phyloP scores from a whole-genome alignment of 2,113 vertebrate genomes.

The Muntiacus muntjak region DNA sequence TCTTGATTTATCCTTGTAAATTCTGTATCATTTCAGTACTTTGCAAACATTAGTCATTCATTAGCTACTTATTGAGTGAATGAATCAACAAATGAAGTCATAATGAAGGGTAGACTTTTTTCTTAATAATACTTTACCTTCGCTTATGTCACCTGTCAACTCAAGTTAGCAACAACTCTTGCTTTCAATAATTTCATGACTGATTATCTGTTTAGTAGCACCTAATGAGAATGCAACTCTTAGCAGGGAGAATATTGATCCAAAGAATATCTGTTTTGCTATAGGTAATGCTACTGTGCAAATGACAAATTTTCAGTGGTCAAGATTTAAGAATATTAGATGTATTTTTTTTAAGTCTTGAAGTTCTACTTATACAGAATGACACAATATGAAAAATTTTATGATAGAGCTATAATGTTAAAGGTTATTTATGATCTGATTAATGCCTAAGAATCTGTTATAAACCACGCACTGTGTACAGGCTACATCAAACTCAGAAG shows the following conservation, averaged over 20 bases:
- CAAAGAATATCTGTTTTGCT: not conserved
- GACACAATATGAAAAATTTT: not conserved
- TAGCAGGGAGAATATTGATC: not conserved
- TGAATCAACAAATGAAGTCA: conserved; percentile 21
- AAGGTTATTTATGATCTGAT: not conserved
- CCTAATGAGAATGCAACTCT: conserved; percentile 38
- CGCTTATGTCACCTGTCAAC: not conserved
- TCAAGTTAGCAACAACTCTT: not conserved
- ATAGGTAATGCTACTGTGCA: not conserved
- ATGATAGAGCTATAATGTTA: not conserved
- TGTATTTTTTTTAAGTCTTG: not conserved
- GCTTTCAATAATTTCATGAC: not conserved
- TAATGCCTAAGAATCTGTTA: not conserved
- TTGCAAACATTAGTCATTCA: not conserved
- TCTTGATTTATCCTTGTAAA: not conserved
- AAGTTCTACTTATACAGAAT: not conserved
- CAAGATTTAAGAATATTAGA: not conserved
- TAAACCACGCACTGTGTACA: not conserved
- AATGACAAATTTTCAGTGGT: not conserved
- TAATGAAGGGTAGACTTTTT: not conserved
- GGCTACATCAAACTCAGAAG: not conserved
- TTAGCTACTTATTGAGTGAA: not conserved
- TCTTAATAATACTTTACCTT: conserved; percentile 25
- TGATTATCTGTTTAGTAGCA: not conserved
- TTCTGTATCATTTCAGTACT: not conserved